Percentiles rank a stretch among this genome's conserved stretches.
Conservation (phyloP, 2,888 invertebrate genomes). For the Euspilapteryx auroguttella region DNA sequence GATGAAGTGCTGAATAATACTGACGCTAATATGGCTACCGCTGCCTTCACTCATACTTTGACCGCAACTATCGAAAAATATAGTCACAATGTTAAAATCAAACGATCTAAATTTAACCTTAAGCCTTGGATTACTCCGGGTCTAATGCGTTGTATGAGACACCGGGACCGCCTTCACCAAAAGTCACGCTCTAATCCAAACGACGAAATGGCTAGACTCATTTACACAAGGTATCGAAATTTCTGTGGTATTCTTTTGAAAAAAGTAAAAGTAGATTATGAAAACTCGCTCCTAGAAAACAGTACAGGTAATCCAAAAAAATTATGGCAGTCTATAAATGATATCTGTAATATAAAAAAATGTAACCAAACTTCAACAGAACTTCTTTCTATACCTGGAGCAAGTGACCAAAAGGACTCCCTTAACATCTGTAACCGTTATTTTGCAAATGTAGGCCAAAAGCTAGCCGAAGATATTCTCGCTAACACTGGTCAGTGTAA, state of each 20-base stretch:
- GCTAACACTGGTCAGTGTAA: neutral
- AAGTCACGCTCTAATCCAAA: neutral
- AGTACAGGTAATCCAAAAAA: neutral
- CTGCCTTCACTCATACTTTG: neutral
- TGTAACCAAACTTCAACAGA: neutral
- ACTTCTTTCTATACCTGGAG: neutral
- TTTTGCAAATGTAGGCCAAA: neutral
- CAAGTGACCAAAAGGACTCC: neutral
- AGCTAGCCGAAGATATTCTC: neutral
- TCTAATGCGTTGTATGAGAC: neutral
- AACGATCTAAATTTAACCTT: neutral
- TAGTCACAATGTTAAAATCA: neutral
- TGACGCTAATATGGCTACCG: neutral
- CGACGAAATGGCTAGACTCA: neutral
- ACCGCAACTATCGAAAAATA: neutral
- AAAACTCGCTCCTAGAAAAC: neutral
- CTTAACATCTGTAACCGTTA: neutral
- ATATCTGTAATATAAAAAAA: neutral
- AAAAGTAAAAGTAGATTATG: neutral
- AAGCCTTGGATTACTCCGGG: slow-evolving; percentile 2
- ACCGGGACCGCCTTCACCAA: neutral
- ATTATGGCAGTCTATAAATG: neutral
- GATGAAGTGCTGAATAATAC: neutral
- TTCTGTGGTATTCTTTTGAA: neutral
- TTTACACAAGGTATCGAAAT: neutral